phyloP scores from a whole-genome alignment of 1,140 invertebrate genomes.

The Drosophila sulfurigaster region DNA sequence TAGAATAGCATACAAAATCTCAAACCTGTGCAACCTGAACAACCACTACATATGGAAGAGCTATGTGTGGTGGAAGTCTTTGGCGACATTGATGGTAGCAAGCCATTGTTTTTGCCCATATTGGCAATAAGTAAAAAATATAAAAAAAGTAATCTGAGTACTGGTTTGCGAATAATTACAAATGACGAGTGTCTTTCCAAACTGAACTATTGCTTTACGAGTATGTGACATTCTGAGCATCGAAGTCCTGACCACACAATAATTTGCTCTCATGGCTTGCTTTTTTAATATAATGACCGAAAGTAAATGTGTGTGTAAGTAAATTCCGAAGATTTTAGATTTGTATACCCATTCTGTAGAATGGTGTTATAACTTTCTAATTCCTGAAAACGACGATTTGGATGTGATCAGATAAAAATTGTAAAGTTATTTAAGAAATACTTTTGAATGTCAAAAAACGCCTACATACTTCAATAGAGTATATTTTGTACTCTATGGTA shows the following conservation, averaged over 20 bases:
- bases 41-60: conserved; percentile 11
- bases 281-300: too few species aligned
- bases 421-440: too few species aligned
- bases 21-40: conserved; percentile 1
- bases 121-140: conserved; percentile 34
- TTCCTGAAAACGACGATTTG: too few species aligned
- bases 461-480: too few species aligned
- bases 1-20: neutral
- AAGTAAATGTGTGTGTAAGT: too few species aligned
- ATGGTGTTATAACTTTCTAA: too few species aligned
- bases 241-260: neutral
- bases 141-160: conserved; percentile 24
- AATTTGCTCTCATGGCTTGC: neutral
- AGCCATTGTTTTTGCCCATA: conserved; percentile 26
- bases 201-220: conserved; percentile 14
- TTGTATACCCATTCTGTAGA: too few species aligned
- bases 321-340: too few species aligned
- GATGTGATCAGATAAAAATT: too few species aligned
- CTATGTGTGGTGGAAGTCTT: neutral
- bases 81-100: conserved; percentile 4
- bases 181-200: conserved; percentile 27
- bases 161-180: conserved; percentile 20
- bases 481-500: too few species aligned
- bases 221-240: conserved; percentile 28
- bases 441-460: too few species aligned